A percentile compares a stretch with the other conserved stretches of the same genome.
These are phyloP conservation scores for Parotia lawesii DNA, from an alignment of 2,113 vertebrate species.

Conservation along the genomic window DNA sequence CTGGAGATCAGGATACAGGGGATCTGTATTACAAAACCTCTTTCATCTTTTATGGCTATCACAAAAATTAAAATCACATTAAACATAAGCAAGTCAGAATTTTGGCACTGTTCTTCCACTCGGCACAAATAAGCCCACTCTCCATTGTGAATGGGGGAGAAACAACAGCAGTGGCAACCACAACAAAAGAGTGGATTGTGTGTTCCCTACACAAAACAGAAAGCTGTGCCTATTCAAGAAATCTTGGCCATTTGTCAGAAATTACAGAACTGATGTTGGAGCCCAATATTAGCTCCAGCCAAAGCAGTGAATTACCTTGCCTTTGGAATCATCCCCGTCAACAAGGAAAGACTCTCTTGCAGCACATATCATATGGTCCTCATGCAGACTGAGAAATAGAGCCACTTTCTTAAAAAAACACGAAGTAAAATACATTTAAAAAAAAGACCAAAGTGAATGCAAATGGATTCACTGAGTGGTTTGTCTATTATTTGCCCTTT, in stretches of 20 bases:
- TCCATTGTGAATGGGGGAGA: constrained; percentile 37
- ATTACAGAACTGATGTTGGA: constrained; percentile 38
- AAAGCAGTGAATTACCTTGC: constrained; percentile 46
- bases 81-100: constrained; percentile 18
- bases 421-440: background rate
- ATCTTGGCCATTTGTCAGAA: constrained; percentile 60
- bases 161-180: constrained; percentile 51
- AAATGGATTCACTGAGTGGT: background rate
- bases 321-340: background rate
- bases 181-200: constrained; percentile 63
- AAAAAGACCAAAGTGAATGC: background rate
- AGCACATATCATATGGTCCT: background rate
- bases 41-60: background rate
- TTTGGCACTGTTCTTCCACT: constrained; percentile 26
- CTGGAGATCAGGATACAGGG: background rate
- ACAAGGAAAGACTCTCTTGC: background rate
- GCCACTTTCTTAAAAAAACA: background rate
- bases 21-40: background rate
- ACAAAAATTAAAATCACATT: constrained; percentile 29
- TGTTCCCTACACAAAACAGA: constrained; percentile 54
- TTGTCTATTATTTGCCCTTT: constrained; percentile 7
- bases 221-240: constrained; percentile 61
- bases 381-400: background rate
- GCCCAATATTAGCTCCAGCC: constrained; percentile 43
- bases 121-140: constrained; percentile 42